phyloP scores from a whole-genome alignment of 2,113 vertebrate genomes.

The Muntiacus reevesi region DNA sequence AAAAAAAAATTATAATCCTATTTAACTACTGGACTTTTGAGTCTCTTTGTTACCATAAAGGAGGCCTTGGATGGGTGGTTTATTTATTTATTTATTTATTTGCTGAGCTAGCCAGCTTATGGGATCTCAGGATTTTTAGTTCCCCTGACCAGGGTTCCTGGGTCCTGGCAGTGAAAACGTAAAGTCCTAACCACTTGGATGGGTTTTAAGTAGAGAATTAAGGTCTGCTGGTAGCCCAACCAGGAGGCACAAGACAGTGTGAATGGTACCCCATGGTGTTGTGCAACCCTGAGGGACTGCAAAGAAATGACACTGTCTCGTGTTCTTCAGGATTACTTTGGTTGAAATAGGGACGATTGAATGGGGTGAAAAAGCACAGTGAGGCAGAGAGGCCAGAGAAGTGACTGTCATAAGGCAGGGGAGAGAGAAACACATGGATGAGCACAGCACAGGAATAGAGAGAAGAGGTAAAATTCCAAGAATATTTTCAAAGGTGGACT shows the following conservation, averaged over 20 bases:
- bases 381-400: neutral
- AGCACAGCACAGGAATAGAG: neutral
- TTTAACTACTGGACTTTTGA: neutral
- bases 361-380: neutral
- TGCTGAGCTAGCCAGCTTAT: neutral
- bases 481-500: neutral
- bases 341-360: neutral
- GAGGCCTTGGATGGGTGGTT: neutral
- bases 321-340: neutral
- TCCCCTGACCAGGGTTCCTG: neutral
- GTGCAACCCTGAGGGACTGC: neutral
- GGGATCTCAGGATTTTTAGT: neutral
- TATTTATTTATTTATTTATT: neutral
- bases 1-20: neutral
- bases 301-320: neutral
- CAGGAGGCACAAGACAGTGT: too few relatives aligned
- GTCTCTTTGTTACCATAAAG: neutral
- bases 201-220: neutral
- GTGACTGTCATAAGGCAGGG: neutral
- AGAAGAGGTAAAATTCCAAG: neutral
- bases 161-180: neutral
- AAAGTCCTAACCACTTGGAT: neutral
- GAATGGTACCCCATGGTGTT: neutral
- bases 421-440: neutral
- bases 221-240: neutral